phyloP scores from a whole-genome alignment of 2,113 vertebrate species.

The Grantiella picta region DNA sequence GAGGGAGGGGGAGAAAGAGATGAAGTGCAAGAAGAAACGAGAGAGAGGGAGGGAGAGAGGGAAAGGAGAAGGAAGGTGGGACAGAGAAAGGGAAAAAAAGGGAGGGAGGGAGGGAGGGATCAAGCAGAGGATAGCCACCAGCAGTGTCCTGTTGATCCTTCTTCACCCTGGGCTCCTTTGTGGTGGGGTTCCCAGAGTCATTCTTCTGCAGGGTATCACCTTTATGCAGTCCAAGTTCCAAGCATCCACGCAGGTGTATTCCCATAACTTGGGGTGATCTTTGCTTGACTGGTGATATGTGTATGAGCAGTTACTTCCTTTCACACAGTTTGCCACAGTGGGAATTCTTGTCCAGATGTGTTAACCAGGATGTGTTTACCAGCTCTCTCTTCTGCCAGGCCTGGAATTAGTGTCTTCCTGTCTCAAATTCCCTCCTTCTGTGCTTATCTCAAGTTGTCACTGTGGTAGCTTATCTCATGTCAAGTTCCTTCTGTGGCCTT shows the following conservation, averaged over 20 bases:
- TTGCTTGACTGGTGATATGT: accelerated
- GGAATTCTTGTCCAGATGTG: background rate
- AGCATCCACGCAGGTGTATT: accelerated
- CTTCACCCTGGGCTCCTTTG: background rate
- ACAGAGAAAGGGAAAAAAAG: background rate
- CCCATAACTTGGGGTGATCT: background rate
- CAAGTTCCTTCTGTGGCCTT: background rate
- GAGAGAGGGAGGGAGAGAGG: background rate
- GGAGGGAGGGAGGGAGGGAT: no score
- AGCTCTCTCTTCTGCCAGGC: background rate
- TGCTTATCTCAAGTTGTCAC: background rate
- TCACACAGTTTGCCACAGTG: background rate
- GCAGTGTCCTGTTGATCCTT: background rate
- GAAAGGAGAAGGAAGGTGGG: accelerated
- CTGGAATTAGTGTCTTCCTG: background rate
- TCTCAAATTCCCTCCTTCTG: background rate
- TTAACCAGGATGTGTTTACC: background rate
- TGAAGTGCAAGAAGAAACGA: background rate
- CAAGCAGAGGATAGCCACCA: background rate
- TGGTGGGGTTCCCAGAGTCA: accelerated
- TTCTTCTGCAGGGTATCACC: background rate
- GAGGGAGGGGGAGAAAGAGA: background rate
- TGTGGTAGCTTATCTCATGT: background rate
- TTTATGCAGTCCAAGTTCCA: background rate
- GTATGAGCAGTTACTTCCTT: background rate